Base-by-base conservation (phyloP, 2,113 vertebrate species). In the Bos indicus region DNA sequence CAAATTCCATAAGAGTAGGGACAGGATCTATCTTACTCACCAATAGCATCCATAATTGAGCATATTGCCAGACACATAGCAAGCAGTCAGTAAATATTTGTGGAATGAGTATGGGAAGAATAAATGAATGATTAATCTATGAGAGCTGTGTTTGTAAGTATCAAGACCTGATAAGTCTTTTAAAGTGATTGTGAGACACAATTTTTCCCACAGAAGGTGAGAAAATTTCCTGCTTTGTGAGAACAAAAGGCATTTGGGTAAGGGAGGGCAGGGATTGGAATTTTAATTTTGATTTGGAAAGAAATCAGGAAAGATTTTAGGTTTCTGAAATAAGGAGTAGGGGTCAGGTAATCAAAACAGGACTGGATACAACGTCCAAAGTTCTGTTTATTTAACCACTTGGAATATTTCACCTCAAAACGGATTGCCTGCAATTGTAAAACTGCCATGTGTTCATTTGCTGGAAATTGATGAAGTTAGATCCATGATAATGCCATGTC, bases 401-500 rank as follows among this genome's bases (percentile, higher is more conserved):
- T 94, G 51, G 26, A 62, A 15, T 82, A 81, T 85, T 97, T 97
- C 81, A 64, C 12, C 83, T 89, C n/a, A 91, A 85, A 95, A 95
- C 30, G 9, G 74, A 90, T 85, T 78, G n/a, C 23, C n/a, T 82
- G 48, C 33, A 25, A 15, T 89, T 83, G 74, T 89, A 95, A 97
- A 54, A 48, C 81, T 89, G 57, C 59, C 87, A 9, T 56, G 59
- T 56, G 94, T 96, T 96, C n/a, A 88, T 96, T 95, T 77, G 17
- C 88, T 93, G 19, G 62, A 88, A 96, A 83, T 26, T 84, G 64
- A 92, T 9, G 7, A 84, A 80, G 74, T 96, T 94, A 97, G 60
- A 94, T 95, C 92, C 81, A 91, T 81, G 81, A 64, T 54, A 88
- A 82, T 19, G 59, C n/a, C 96, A 87, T 95, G 89, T 97, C 95